Evolutionary conservation across 2,113 vertebrate species (phyloP).

Genomic region (Ciconia maguari): DNA sequence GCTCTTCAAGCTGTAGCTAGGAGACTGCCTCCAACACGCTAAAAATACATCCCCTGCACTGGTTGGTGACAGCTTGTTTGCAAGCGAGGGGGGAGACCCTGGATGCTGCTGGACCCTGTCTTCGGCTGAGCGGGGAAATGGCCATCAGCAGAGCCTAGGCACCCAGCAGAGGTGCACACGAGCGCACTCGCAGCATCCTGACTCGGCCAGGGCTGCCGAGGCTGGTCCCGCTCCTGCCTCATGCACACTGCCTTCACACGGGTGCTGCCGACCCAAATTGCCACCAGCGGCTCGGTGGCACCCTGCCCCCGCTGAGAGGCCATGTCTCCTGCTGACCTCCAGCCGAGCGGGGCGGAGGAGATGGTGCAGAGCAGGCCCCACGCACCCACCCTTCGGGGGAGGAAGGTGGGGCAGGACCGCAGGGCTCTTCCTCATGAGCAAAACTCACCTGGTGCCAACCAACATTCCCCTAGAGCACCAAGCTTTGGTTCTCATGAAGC

Average conservation of each 20-base stretch:
- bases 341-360: accelerated
- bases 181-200: accelerated
- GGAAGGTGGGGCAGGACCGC: accelerated
- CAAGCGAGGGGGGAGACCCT: background rate
- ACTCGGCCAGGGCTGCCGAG: accelerated
- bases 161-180: accelerated
- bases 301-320: background rate
- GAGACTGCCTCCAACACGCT: background rate
- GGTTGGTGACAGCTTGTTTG: background rate
- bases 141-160: background rate
- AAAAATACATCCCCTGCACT: conserved; percentile 26
- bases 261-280: background rate
- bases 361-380: accelerated
- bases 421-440: background rate
- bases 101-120: background rate
- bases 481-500: background rate
- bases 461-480: background rate
- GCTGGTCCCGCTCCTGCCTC: accelerated
- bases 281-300: accelerated
- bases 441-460: background rate
- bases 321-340: background rate
- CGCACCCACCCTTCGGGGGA: background rate
- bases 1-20: conserved; percentile 43
- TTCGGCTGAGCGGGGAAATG: background rate
- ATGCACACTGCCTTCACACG: accelerated